Conservation (phyloP, 2,113 vertebrate species). For the Pygoscelis adeliae region DNA sequence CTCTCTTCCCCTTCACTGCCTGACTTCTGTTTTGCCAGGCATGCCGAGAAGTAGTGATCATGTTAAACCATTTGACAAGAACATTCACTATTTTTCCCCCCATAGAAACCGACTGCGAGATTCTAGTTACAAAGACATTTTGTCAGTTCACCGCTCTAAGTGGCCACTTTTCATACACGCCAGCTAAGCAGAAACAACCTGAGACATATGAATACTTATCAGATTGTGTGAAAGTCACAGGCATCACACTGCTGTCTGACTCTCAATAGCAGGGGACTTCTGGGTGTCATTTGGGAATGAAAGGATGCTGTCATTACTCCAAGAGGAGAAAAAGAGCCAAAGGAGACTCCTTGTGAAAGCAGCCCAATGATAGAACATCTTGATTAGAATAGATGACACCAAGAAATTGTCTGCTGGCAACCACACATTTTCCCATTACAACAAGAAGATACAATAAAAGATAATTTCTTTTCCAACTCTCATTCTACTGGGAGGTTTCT, state of each 20-base stretch:
- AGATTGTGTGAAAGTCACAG: constrained; percentile 51
- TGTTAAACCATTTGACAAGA: constrained; percentile 52
- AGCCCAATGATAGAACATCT: constrained; percentile 31
- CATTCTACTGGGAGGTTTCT: neutral
- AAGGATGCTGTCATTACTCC: constrained; percentile 58
- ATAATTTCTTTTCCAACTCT: constrained; percentile 44
- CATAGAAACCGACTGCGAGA: neutral
- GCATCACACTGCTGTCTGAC: constrained; percentile 21
- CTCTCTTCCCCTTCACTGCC: constrained; percentile 25
- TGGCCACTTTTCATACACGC: constrained; percentile 29
- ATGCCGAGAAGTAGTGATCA: constrained; percentile 15
- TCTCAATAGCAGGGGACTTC: constrained; percentile 52
- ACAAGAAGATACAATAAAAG: constrained; percentile 7
- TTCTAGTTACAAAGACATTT: constrained; percentile 40
- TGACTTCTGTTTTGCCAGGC: constrained; percentile 29
- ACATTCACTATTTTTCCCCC: neutral
- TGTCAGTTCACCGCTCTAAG: constrained; percentile 54
- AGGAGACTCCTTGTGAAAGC: constrained; percentile 52
- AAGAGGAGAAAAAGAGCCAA: constrained; percentile 25
- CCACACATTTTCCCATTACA: constrained; percentile 27
- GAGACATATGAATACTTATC: constrained; percentile 58
- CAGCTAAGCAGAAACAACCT: constrained; percentile 48
- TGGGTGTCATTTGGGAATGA: constrained; percentile 49
- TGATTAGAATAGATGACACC: constrained; percentile 44
- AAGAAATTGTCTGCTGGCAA: constrained; percentile 48